Evolutionary conservation across 1,140 invertebrate species (phyloP), one percentile per base, ranked within the genome.

Genomic region (Drosophila ambigua): DNA sequence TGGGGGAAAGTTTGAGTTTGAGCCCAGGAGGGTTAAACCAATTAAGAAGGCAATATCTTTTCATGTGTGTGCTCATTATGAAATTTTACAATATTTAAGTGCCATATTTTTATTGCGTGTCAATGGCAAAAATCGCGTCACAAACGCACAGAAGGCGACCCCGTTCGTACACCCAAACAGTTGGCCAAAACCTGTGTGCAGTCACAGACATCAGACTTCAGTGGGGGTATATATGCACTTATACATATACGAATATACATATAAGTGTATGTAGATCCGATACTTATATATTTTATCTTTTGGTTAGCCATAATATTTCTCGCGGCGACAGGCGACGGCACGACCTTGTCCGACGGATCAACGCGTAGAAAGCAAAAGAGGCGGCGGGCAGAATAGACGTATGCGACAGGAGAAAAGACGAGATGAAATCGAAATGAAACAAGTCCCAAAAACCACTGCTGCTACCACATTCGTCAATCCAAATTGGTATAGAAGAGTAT

Each of bases 121-220:
- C 82, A 87, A 87, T 87, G 82, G 82, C 82, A 87, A 87, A 72
- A 87, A 78, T 53, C 82, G 71, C 82, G 82, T 87, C 82, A 87
- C 59, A 72, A 58, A 78, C 72, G 81, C 81, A 85, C 66, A 44
- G 55, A 48, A 60, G n/a, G 46, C 24, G 35, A 39, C 35, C 35
- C 35, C 35, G 11, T 39, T 2, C 35, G 35, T 39, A 39, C 35
- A 39, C 49, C 23, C n/a, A 61, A 28, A 49, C 66, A 67, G 63
- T 48, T 46, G 62, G 13, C 20, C 35, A 39, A 43, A 61, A 54
- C 43, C 54, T 74, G 55, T 67, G 55, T 67, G 72, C 72, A 76
- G 43, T 75, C 44, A 5, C 35, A 39, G 35, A 39, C 35, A 35
- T 35, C 35, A 39, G 35, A 39, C 35, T 13, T 39, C 35, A 11